phyloP scores from a whole-genome alignment of 2,113 vertebrate genomes.

The Lagopus muta region DNA sequence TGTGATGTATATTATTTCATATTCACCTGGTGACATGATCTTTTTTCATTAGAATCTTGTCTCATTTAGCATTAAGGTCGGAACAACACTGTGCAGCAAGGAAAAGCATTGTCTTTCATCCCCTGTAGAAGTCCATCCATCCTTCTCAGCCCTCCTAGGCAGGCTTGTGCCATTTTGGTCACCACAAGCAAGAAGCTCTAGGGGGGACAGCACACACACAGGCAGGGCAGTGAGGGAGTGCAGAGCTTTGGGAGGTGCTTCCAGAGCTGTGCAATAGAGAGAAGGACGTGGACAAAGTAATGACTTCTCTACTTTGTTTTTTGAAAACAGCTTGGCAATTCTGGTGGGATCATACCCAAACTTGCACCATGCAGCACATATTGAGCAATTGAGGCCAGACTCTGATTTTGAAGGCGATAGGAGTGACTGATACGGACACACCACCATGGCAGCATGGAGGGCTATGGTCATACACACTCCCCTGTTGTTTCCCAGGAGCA shows the following conservation, averaged over 20 bases:
- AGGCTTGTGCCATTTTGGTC: not conserved
- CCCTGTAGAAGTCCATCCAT: not conserved
- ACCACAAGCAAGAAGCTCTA: accelerated
- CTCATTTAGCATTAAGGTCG: not conserved
- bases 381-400: not conserved
- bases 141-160: not conserved
- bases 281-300: not conserved
- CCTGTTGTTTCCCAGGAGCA: not conserved
- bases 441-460: not conserved
- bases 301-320: not conserved
- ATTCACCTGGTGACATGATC: not conserved
- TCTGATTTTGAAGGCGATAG: not conserved
- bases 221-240: accelerated
- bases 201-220: accelerated
- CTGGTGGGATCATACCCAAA: accelerated
- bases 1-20: slow-evolving; percentile 13
- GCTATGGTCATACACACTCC: not conserved
- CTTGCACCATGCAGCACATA: accelerated
- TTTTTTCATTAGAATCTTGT: not conserved
- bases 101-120: not conserved
- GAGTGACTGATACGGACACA: not conserved
- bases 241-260: not conserved
- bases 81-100: not conserved
- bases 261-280: not conserved
- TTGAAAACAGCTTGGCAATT: not conserved